A percentile compares a stretch with the other conserved stretches of the same genome.
Conservation (phyloP, 1,140 invertebrate genomes). For the Portunus trituberculatus region DNA sequence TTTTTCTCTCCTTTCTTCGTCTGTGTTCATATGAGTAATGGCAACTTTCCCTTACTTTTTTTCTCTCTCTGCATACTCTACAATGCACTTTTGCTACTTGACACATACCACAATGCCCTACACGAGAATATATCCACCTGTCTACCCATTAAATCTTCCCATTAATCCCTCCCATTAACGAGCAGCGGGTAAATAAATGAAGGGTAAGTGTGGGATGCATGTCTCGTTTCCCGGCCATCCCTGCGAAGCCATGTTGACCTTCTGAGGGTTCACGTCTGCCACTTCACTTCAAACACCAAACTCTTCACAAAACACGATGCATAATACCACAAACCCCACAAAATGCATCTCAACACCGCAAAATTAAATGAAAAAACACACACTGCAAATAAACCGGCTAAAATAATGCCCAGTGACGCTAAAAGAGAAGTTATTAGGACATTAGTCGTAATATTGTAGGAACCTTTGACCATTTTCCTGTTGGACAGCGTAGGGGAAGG, state of each 20-base stretch:
- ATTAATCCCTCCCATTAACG: no score
- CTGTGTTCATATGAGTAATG: neutral
- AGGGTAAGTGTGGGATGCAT: neutral
- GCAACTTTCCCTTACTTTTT: neutral
- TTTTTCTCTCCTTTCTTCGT: neutral
- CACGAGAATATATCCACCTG: no score
- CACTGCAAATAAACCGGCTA: neutral
- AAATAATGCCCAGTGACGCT: neutral
- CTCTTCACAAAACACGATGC: neutral
- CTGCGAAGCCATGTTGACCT: neutral
- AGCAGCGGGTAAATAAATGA: no score
- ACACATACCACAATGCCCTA: neutral
- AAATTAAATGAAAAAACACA: neutral
- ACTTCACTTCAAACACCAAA: neutral
- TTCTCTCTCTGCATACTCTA: neutral
- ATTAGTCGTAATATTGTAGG: neutral
- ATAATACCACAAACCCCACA: neutral
- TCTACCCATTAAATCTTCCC: no score
- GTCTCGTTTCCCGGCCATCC: neutral
- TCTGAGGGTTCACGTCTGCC: neutral
- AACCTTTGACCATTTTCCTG: neutral
- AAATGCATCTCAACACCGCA: neutral
- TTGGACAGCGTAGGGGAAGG: no score
- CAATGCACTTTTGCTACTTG: neutral
- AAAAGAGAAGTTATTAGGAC: neutral